Evolutionary conservation across 2,797 vertebrate species (phyloP), one percentile per base, ranked within the genome.

Genomic region (Mormyrus hasselquistii): DNA sequence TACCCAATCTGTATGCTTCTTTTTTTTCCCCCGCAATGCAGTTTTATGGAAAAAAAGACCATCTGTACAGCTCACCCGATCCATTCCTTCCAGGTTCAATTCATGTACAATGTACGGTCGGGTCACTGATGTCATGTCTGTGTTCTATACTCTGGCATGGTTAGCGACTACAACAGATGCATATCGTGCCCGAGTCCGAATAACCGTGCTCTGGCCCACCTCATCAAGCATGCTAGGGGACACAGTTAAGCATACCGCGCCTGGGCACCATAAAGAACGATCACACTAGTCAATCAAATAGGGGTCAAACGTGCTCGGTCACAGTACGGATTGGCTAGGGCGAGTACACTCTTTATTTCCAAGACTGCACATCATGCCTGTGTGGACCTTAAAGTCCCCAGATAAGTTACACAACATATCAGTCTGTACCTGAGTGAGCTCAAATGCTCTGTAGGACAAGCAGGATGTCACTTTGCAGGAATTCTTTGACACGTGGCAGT

Each of bases 401-500:
- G 41, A 84, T 59, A 86, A 29, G 2, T 8, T n/a, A 29, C 83
- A 85, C 47, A 12, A 41, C 44, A 53, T 22, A 53, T 14, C 85
- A n/a, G 50, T 0, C 88, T 89, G 89, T 96, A 99, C 99, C 98
- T 99, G 99, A 29, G 98, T 98, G 91, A 97, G 97, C 91, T 99
- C 98, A 50, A 98, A 99, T 22, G 98, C 98, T 94, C 98, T 95
- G 90, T 99, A 99, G 1, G 96, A 96, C 93, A 98, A 94, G 93
- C 98, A 90, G n/a, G 98, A 98, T 5, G 94, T 98, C 86, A 99
- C 96, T 94, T 97, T 96, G 91, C 93, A 96, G 90, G 95, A 96
- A 92, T 97, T 98, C 96, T 98, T 99, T 89, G 97, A 98, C 91
- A 98, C 84, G 2, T 99, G 98, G 93, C 97, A 98, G 93, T 99